Evolutionary conservation across 2,797 vertebrate species (phyloP).

Genomic region (Danio aesculapii): DNA sequence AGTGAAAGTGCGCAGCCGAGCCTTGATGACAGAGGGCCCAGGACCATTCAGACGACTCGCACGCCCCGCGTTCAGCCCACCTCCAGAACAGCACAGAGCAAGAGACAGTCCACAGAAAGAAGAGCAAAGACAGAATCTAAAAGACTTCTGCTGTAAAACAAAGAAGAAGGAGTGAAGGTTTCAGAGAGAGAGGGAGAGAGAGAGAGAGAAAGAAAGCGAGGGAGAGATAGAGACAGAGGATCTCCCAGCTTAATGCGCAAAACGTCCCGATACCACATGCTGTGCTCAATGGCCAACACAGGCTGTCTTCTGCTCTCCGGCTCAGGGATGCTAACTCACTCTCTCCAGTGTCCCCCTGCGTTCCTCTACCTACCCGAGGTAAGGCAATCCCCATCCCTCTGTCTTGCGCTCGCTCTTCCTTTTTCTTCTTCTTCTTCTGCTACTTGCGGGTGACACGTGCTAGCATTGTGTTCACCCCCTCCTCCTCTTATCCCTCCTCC

Average conservation of each 20-base stretch:
- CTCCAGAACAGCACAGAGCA: conserved; percentile 48
- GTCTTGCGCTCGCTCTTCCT: conserved; percentile 20
- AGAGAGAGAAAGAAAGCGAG: conserved; percentile 53
- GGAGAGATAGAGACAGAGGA: conserved; percentile 61
- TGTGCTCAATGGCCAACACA: conserved; percentile 96
- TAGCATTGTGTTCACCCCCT: conserved; percentile 47
- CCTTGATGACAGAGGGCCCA: conserved; percentile 66
- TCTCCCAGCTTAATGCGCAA: conserved; percentile 78
- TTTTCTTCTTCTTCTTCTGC: conserved; percentile 21
- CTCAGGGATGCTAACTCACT: conserved; percentile 92
- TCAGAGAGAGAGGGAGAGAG: conserved; percentile 54
- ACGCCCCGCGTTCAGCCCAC: conserved; percentile 42
- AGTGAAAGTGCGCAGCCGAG: conserved; percentile 64
- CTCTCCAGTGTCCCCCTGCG: conserved; percentile 90
- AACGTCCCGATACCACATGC: conserved; percentile 89
- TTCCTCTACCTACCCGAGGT: conserved; percentile 97
- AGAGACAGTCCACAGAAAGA: conserved; percentile 41
- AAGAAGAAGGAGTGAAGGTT: conserved; percentile 49
- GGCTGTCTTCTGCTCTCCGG: conserved; percentile 94
- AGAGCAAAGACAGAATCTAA: conserved; percentile 41
- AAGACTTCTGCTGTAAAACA: conserved; percentile 48
- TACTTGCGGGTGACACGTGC: conserved; percentile 57
- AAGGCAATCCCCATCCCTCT: conserved; percentile 75
- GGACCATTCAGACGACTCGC: conserved; percentile 60
- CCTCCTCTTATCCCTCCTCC: conserved; percentile 46